Evolutionary conservation across 1,140 invertebrate species (phyloP), one percentile per base, ranked within the genome.

Genomic region (Dendrolimus kikuchii): DNA sequence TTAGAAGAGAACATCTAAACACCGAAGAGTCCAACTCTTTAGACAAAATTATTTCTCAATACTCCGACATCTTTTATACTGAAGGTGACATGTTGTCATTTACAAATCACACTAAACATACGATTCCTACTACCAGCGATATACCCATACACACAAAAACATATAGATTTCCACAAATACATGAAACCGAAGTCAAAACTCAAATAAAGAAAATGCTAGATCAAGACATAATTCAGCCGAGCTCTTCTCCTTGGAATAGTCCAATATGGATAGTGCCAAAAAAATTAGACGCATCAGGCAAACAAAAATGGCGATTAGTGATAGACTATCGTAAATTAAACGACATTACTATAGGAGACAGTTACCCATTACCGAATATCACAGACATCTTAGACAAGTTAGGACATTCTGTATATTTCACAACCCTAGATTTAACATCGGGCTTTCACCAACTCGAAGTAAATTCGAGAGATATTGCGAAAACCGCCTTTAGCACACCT

Each of bases 261-360:
- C 51, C 51, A 2, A 40, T 53, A 2, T 46, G 51, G 51, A 39
- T 53, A 5, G 51, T 53, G 4, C 51, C 51, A 8, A 53, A 53
- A 45, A 53, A 53, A 9, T 6, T 9, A 6, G 51, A 53, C 8
- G 42, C 51, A 4, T n/a, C 9, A 8, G 51, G 51, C 3, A 38
- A 53, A 10, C 5, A 37, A n/a, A 53, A 53, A 39, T 53, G 51
- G 44, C 51, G 51, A 7, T 9, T 44, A 2, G 43, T 44, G 2
- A 4, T 44, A 6, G 43, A 44, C 23, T 44, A 44, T n/a, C 51
- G 51, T 23, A 45, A 46, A 9, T 10, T 46, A 39, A 53, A 53
- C 43, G 51, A 53, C 6, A 38, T 53, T 3, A 53, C 51, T n/a
- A 46, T 45, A 6, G 42, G 40, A 0, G 51, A 53, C 5, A 46